These are phyloP conservation scores for Hippocampus comes DNA, from an alignment of 2,113 vertebrate species.

Conservation along the genomic window DNA sequence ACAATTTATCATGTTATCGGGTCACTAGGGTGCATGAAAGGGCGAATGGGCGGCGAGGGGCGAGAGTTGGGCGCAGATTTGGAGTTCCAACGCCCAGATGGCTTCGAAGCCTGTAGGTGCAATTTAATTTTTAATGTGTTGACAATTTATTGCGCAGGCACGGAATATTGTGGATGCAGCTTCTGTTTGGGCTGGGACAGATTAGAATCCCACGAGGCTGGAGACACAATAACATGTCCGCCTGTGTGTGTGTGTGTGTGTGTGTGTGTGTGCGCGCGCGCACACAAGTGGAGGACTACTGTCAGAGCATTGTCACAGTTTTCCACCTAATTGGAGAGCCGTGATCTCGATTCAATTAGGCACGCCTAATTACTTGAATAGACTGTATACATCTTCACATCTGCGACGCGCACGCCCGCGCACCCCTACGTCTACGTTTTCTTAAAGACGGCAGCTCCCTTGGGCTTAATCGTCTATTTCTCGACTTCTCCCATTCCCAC, in stretches of 20 bases:
- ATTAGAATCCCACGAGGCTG: conserved; percentile 30
- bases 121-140: conserved; percentile 74
- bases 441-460: not conserved
- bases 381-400: not conserved
- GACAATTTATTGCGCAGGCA: conserved; percentile 61
- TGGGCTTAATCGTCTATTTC: conserved; percentile 18
- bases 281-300: too few species aligned
- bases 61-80: conserved; percentile 22
- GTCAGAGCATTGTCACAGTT: conserved; percentile 3
- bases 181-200: conserved; percentile 49
- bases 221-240: conserved; percentile 20
- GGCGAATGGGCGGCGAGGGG: too few species aligned
- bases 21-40: too few species aligned
- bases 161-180: conserved; percentile 58
- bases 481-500: not conserved
- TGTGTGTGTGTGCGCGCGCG: not conserved
- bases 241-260: conserved; percentile 3
- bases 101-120: conserved; percentile 66
- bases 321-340: not conserved
- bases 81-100: conserved; percentile 56
- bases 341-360: not conserved
- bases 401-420: not conserved
- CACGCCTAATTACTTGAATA: not conserved
- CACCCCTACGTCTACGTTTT: not conserved
- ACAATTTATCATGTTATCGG: too few species aligned